These are phyloP conservation scores for Lasaia peninsularis DNA, from an alignment of 1,140 invertebrate species.

Conservation along the genomic window DNA sequence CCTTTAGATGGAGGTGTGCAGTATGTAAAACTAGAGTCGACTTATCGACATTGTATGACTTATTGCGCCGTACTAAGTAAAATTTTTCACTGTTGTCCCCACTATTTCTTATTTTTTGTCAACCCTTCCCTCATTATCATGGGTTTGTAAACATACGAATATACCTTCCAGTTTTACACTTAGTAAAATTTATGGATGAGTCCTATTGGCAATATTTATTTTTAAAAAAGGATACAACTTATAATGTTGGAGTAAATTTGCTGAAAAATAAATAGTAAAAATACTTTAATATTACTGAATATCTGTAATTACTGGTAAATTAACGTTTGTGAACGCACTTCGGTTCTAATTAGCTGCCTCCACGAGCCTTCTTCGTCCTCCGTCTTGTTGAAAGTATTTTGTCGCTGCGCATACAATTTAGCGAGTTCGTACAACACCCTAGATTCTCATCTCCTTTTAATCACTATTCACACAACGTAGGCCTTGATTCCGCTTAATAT, in stretches of 20 bases:
- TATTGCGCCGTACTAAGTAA: no score
- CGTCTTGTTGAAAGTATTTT: conserved; percentile 34
- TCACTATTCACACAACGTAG: background rate
- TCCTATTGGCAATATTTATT: no score
- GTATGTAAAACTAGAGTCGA: no score
- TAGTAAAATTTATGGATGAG: no score
- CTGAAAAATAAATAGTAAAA: background rate
- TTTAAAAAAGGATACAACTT: background rate
- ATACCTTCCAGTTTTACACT: no score
- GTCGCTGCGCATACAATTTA: conserved; percentile 44
- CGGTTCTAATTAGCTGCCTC: conserved; percentile 41
- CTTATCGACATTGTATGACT: no score
- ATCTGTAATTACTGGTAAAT: background rate
- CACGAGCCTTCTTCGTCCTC: conserved; percentile 46
- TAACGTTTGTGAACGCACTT: conserved; percentile 55
- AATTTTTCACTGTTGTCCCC: no score
- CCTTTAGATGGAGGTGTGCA: no score
- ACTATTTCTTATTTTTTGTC: no score
- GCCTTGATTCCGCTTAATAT: background rate
- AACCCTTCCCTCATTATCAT: no score
- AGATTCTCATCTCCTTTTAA: background rate
- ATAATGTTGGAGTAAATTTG: background rate
- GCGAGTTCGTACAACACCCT: background rate
- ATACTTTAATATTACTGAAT: background rate
- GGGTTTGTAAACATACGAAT: no score